phyloP scores from a whole-genome alignment of 1,140 invertebrate species.

The Hormaphis cornu region DNA sequence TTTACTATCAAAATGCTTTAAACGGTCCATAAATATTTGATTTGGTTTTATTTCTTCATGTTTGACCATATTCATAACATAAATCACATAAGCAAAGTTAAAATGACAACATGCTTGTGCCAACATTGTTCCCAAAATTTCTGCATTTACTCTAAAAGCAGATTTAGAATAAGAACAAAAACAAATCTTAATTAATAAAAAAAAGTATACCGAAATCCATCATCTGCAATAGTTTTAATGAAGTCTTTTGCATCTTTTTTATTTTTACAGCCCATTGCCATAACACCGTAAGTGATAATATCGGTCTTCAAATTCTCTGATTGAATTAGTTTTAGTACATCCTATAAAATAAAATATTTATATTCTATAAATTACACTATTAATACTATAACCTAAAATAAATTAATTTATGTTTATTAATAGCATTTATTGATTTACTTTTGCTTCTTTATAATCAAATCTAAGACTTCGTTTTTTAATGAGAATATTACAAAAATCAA shows the following conservation, averaged over 20 bases:
- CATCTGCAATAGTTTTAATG: constrained; percentile 57
- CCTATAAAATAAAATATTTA: constrained; percentile 41
- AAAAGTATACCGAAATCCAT: constrained; percentile 49
- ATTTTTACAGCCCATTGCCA: constrained; percentile 65
- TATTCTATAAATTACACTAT: no score
- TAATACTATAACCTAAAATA: no score
- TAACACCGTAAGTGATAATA: constrained; percentile 72
- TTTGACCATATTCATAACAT: constrained; percentile 56
- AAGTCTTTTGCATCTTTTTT: constrained; percentile 52
- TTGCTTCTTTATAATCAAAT: constrained; percentile 54
- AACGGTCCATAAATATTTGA: constrained; percentile 31
- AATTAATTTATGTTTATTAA: no score
- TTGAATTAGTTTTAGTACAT: constrained; percentile 55
- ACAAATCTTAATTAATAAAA: constrained; percentile 18
- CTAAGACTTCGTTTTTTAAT: constrained; percentile 67
- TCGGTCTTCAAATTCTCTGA: constrained; percentile 53
- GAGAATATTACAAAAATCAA: constrained; percentile 75
- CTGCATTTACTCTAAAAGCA: constrained; percentile 53
- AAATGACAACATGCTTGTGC: constrained; percentile 48
- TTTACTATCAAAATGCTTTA: constrained; percentile 29
- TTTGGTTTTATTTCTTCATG: constrained; percentile 50
- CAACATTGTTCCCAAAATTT: constrained; percentile 62
- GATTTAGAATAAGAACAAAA: constrained; percentile 36
- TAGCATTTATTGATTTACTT: constrained; percentile 50
- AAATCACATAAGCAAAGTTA: constrained; percentile 56